These are phyloP conservation scores for Xestia xanthographa DNA, from an alignment of 2,888 invertebrate genomes.

Conservation along the genomic window DNA sequence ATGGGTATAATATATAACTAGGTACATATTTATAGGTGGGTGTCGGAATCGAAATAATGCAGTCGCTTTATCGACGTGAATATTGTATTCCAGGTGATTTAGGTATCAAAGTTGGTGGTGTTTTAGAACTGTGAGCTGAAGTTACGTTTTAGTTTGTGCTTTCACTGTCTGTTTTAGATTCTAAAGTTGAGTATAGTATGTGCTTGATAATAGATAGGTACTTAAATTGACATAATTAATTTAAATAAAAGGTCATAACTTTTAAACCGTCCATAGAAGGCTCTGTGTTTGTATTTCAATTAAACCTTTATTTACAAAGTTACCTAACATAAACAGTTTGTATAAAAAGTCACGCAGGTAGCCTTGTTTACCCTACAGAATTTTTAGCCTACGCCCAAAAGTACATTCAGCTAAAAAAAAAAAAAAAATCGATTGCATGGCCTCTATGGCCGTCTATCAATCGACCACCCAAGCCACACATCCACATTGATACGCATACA, in stretches of 20 bases:
- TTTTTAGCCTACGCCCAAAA: constrained; percentile 53
- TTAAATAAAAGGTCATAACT: neutral
- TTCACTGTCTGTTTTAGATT: neutral
- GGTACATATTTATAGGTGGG: constrained; percentile 75
- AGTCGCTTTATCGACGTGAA: constrained; percentile 77
- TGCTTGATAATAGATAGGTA: neutral
- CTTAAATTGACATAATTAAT: neutral
- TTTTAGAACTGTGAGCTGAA: constrained; percentile 22
- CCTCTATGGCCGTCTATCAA: constrained; percentile 73
- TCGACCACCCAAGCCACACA: constrained; percentile 76
- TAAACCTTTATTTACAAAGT: constrained; percentile 24
- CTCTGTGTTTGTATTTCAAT: constrained; percentile 8
- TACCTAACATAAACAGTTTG: neutral
- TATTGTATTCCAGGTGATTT: constrained; percentile 72
- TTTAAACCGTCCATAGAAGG: neutral
- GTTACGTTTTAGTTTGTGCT: constrained; percentile 5
- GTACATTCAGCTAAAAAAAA: constrained; percentile 53
- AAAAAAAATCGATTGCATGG: constrained; percentile 74
- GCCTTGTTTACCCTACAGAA: constrained; percentile 53
- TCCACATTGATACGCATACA: constrained; percentile 63
- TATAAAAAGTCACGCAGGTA: constrained; percentile 30
- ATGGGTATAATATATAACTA: constrained; percentile 80
- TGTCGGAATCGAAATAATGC: constrained; percentile 76
- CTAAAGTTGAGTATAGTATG: neutral
- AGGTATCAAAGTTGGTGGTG: constrained; percentile 42